Percentiles rank a stretch among this genome's conserved stretches.
phyloP scores from a whole-genome alignment of 2,113 vertebrate genomes.

The Phrynosoma platyrhinos region DNA sequence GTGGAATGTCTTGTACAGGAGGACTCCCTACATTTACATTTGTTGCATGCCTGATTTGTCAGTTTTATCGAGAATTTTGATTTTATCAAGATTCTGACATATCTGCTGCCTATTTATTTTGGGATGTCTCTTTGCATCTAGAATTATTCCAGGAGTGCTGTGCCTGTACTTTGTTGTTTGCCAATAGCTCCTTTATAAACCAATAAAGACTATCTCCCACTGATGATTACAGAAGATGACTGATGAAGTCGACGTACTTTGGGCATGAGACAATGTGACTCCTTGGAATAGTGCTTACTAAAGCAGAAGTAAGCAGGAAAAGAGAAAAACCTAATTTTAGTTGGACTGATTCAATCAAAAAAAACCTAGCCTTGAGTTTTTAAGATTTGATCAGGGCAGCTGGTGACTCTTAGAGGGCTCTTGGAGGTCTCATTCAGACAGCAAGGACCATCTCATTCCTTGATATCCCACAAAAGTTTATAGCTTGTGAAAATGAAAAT shows the following conservation, averaged over 20 bases:
- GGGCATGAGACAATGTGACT: too few relatives aligned
- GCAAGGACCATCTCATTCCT: conserved; percentile 21
- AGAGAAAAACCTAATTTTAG: too few relatives aligned
- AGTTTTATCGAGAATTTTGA: neutral
- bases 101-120: neutral
- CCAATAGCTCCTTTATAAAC: too few relatives aligned
- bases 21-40: neutral
- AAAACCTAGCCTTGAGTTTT: too few relatives aligned
- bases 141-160: conserved; percentile 19
- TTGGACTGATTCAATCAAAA: too few relatives aligned
- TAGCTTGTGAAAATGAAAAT: conserved; percentile 47
- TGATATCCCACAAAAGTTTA: conserved; percentile 9
- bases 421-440: too few relatives aligned
- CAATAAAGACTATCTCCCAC: neutral
- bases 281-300: too few relatives aligned
- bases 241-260: too few relatives aligned
- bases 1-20: neutral
- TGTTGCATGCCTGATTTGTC: neutral
- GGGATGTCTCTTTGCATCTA: neutral
- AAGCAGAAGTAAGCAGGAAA: too few relatives aligned
- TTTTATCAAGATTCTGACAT: neutral
- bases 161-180: conserved; percentile 30
- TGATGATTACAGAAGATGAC: too few relatives aligned
- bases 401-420: too few relatives aligned
- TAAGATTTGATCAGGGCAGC: too few relatives aligned